A percentile compares a stretch with the other conserved stretches of the same genome.
Evolutionary conservation across 92 coral and sea anemone genomes (phyloP).

Genomic region (Palythoa heliodiscus): DNA sequence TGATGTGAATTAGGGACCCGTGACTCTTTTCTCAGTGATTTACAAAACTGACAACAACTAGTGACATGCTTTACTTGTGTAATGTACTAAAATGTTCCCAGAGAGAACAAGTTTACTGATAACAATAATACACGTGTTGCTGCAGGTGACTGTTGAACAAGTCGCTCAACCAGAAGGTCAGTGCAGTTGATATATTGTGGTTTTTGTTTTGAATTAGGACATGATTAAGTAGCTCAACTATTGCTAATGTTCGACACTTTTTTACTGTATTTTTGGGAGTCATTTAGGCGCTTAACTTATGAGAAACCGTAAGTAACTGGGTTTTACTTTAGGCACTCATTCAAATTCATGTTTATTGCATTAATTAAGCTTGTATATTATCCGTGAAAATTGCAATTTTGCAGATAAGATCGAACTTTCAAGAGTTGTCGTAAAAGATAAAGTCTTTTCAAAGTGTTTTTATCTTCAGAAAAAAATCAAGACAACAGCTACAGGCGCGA

Average conservation of each 20-base stretch:
- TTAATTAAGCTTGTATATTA: background rate
- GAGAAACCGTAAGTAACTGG: background rate
- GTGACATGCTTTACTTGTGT: background rate
- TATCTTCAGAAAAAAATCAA: background rate
- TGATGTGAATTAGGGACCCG: background rate
- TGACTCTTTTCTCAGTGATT: background rate
- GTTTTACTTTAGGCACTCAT: background rate
- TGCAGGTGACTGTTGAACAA: slow-evolving; percentile 11
- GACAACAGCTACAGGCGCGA: background rate
- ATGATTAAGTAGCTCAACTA: background rate
- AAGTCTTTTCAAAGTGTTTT: background rate
- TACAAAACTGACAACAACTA: background rate
- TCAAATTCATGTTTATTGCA: slow-evolving; percentile 1
- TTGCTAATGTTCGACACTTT: background rate
- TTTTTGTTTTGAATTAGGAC: background rate
- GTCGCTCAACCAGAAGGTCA: background rate
- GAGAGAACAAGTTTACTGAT: slow-evolving; percentile 9
- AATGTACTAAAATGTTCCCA: slow-evolving; percentile 29
- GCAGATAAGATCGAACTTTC: background rate
- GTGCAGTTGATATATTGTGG: background rate
- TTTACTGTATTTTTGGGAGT: too few relatives aligned
- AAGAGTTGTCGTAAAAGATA: background rate
- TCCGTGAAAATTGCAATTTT: slow-evolving; percentile 2
- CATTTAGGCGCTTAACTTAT: background rate
- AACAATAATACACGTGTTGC: slow-evolving; percentile 32